Conservation (phyloP, 1,140 invertebrate species). For the Bicyclus anynana region DNA sequence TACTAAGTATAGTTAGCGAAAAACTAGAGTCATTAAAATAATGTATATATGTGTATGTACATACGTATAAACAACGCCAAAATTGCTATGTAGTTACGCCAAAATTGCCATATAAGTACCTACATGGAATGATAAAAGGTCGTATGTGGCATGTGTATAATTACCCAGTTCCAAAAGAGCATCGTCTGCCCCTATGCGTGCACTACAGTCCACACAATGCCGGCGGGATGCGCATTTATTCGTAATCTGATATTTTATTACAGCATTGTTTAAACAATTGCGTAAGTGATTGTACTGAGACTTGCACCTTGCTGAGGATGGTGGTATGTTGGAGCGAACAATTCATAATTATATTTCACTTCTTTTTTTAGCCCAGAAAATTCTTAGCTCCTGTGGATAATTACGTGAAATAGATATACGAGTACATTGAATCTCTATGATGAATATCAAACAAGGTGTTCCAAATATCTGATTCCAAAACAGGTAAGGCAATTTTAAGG, state of each 20-base stretch:
- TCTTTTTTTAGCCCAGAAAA: too few species aligned
- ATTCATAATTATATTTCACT: background rate
- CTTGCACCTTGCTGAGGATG: constrained; percentile 56
- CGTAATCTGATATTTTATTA: constrained; percentile 66
- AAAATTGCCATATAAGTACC: background rate
- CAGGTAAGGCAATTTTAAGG: too few species aligned
- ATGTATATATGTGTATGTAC: too few species aligned
- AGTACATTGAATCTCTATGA: too few species aligned
- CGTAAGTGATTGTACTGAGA: constrained; percentile 59
- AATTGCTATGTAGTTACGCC: background rate
- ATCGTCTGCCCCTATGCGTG: constrained; percentile 32
- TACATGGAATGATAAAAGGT: background rate
- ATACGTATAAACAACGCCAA: too few species aligned
- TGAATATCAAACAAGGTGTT: too few species aligned
- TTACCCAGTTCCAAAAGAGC: constrained; percentile 32
- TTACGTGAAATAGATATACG: too few species aligned
- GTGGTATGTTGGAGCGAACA: constrained; percentile 18
- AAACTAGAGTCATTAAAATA: too few species aligned
- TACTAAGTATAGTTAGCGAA: too few species aligned
- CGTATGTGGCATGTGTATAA: constrained; percentile 13
- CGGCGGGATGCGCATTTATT: constrained; percentile 52
- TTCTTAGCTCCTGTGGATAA: too few species aligned
- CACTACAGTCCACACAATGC: too few species aligned
- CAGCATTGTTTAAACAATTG: constrained; percentile 66
- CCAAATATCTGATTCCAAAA: too few species aligned